phyloP scores from a whole-genome alignment of 2,113 vertebrate genomes.

The Catagonus wagneri region DNA sequence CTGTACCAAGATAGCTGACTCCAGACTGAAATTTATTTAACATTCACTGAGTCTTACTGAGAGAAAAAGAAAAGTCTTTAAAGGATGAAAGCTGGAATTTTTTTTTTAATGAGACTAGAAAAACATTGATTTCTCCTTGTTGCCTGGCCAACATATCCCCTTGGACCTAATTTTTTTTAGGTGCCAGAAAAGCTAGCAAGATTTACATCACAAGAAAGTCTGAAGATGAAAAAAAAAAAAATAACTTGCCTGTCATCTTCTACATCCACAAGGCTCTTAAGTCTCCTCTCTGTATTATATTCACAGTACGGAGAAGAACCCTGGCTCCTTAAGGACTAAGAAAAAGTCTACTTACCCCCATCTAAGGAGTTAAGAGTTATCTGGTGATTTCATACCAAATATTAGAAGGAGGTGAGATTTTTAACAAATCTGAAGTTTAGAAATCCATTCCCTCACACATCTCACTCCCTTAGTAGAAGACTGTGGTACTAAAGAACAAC shows the following conservation, averaged over 20 bases:
- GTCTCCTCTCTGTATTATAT: neutral
- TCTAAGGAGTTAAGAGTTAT: neutral
- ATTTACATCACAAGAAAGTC: constrained; percentile 18
- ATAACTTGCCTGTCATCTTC: neutral
- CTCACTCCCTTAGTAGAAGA: neutral
- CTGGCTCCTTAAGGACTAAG: neutral
- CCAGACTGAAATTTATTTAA: constrained; percentile 50
- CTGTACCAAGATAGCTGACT: neutral
- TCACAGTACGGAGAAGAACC: neutral
- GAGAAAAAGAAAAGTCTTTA: constrained; percentile 24
- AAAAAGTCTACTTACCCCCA: neutral
- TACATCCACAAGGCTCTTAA: neutral
- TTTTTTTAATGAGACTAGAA: constrained; percentile 22
- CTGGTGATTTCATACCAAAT: constrained; percentile 1
- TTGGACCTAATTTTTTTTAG: neutral
- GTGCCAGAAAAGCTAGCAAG: constrained; percentile 24
- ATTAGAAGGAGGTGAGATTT: neutral
- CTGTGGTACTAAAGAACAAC: neutral
- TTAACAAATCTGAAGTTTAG: neutral
- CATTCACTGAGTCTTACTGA: neutral
- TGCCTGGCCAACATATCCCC: neutral
- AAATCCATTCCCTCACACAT: neutral
- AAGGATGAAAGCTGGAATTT: neutral
- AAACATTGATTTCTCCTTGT: constrained; percentile 1
- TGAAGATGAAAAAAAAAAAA: neutral